Conservation (phyloP, 2,888 invertebrate species). For the Diarsia brunnea region DNA sequence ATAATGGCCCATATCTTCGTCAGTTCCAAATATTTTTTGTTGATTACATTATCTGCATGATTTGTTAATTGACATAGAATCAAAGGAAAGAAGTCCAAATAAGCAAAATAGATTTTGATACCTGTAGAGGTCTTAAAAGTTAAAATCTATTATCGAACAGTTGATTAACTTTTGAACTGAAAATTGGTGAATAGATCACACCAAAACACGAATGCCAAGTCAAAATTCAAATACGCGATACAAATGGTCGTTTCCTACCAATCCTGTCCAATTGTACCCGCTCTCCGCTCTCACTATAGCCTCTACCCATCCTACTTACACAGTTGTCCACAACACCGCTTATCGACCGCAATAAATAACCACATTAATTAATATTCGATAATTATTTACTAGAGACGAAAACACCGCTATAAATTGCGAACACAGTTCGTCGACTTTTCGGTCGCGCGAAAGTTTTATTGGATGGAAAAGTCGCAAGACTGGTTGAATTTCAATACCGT, state of each 20-base stretch:
- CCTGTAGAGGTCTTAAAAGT: too few relatives aligned
- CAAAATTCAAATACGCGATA: not conserved
- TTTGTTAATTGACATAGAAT: not conserved
- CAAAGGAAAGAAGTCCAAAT: not conserved
- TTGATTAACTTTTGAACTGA: not conserved
- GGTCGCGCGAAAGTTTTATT: slow-evolving; percentile 68
- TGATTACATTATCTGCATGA: not conserved
- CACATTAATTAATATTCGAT: slow-evolving; percentile 79
- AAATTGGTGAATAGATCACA: not conserved
- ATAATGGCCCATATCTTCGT: not conserved
- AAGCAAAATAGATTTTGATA: not conserved
- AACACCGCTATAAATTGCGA: slow-evolving; percentile 68
- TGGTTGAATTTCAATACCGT: slow-evolving; percentile 44
- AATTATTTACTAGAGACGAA: slow-evolving; percentile 73
- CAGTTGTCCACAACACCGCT: slow-evolving; percentile 68
- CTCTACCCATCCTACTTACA: slow-evolving; percentile 33
- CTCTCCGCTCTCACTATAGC: slow-evolving; percentile 29
- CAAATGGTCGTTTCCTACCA: not conserved
- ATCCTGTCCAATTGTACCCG: slow-evolving; percentile 6
- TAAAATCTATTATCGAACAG: not conserved
- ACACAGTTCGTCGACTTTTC: slow-evolving; percentile 70
- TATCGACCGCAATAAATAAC: slow-evolving; percentile 76
- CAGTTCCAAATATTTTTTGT: not conserved
- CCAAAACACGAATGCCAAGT: not conserved
- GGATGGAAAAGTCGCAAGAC: slow-evolving; percentile 55